phyloP scores from a whole-genome alignment of 2,888 invertebrate species.

The Lagria hirta region DNA sequence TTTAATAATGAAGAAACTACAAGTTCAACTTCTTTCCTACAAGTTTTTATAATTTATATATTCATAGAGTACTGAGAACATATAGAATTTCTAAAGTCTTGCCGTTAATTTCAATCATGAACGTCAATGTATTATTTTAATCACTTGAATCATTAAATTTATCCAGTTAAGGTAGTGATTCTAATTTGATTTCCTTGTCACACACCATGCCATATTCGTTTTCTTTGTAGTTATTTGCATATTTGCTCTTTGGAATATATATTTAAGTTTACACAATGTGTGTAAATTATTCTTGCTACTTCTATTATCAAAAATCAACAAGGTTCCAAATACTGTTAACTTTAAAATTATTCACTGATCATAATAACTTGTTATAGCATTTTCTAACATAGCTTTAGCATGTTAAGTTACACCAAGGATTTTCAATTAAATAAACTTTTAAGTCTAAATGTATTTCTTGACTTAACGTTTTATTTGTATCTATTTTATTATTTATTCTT shows the following conservation, averaged over 20 bases:
- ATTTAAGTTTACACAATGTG: slow-evolving; percentile 4
- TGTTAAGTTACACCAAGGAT: no score
- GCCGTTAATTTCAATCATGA: slow-evolving; percentile 6
- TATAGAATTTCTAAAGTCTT: slow-evolving; percentile 4
- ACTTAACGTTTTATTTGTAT: no score
- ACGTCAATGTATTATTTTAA: not conserved
- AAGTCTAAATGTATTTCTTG: no score
- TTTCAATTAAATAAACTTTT: no score
- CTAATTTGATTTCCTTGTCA: slow-evolving; percentile 26
- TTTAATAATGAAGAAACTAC: not conserved
- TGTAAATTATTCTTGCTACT: no score
- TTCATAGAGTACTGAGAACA: slow-evolving; percentile 9
- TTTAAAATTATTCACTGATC: no score
- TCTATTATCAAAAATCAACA: no score
- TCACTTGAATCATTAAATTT: slow-evolving; percentile 10
- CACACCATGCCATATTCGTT: slow-evolving; percentile 22
- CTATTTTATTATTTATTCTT: no score
- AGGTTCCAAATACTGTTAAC: no score
- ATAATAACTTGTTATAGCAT: no score
- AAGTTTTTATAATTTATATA: not conserved
- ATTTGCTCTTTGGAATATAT: slow-evolving; percentile 21
- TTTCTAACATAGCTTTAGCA: no score
- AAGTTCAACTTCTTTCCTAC: not conserved
- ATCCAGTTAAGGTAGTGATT: slow-evolving; percentile 17
- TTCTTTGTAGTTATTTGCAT: slow-evolving; percentile 28